Percentiles rank a stretch among this genome's conserved stretches.
These are phyloP conservation scores for Mus minutoides DNA, from an alignment of 2,797 vertebrate species.

Conservation along the genomic window DNA sequence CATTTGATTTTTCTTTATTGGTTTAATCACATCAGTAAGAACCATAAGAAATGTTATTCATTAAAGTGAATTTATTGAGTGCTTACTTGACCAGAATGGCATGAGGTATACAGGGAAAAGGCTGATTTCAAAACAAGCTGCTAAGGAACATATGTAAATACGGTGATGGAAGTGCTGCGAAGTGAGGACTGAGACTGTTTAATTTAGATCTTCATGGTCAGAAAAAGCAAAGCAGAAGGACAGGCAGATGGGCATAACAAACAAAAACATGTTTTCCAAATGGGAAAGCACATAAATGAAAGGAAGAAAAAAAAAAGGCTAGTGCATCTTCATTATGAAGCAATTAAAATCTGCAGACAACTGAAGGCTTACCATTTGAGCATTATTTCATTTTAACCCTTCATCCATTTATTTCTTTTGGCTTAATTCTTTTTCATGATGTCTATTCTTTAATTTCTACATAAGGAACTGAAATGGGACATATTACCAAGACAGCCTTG, in stretches of 20 bases:
- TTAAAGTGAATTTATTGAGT: neutral
- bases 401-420: neutral
- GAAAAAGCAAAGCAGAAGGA: conserved; percentile 43
- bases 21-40: neutral
- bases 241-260: conserved; percentile 36
- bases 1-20: neutral
- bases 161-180: neutral
- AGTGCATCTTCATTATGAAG: neutral
- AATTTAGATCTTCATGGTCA: conserved; percentile 1
- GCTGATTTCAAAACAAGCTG: neutral
- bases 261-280: conserved; percentile 57
- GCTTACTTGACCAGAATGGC: neutral
- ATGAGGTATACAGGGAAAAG: neutral
- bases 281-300: conserved; percentile 47
- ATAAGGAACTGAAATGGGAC: neutral
- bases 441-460: neutral
- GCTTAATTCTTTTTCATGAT: neutral
- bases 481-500: neutral
- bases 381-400: neutral
- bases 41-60: neutral
- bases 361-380: neutral
- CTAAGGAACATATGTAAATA: neutral
- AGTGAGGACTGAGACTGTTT: neutral
- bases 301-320: neutral
- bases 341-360: neutral